These are phyloP conservation scores for Hypsopygia costalis DNA, from an alignment of 2,888 invertebrate genomes.

Conservation along the genomic window DNA sequence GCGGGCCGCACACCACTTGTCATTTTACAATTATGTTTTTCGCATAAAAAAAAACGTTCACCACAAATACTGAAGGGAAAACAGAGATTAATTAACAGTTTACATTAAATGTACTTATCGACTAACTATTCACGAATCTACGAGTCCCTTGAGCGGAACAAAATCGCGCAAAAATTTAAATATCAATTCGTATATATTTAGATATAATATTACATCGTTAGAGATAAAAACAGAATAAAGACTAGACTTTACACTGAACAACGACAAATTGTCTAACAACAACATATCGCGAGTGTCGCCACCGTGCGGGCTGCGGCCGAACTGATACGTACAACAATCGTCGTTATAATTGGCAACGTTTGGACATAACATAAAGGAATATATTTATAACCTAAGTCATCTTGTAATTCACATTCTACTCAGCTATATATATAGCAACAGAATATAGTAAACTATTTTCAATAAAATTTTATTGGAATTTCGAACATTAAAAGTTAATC, in stretches of 20 bases:
- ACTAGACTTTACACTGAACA: conserved; percentile 81
- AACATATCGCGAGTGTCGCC: conserved; percentile 55
- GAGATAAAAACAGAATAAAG: conserved; percentile 77
- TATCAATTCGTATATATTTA: conserved; percentile 76
- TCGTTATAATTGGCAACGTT: too few species aligned
- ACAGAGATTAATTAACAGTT: conserved; percentile 73
- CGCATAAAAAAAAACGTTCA: conserved; percentile 66
- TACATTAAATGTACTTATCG: conserved; percentile 75
- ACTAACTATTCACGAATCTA: conserved; percentile 77
- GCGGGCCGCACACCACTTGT: conserved; percentile 25
- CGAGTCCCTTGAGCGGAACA: conserved; percentile 49
- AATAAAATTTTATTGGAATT: too few species aligned
- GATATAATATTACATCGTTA: conserved; percentile 62
- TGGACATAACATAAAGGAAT: background rate
- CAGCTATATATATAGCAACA: too few species aligned
- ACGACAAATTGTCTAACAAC: conserved; percentile 73
- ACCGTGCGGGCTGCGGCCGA: conserved; percentile 34
- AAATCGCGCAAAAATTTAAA: conserved; percentile 68
- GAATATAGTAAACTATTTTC: too few species aligned
- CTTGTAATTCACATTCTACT: too few species aligned
- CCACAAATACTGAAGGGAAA: conserved; percentile 78
- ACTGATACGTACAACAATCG: conserved; percentile 11
- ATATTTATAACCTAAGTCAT: background rate
- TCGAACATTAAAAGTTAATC: too few species aligned
- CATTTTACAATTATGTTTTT: conserved; percentile 46